Evolutionary conservation across 2,888 invertebrate species (phyloP).

Genomic region (Dastarcus helophoroides): DNA sequence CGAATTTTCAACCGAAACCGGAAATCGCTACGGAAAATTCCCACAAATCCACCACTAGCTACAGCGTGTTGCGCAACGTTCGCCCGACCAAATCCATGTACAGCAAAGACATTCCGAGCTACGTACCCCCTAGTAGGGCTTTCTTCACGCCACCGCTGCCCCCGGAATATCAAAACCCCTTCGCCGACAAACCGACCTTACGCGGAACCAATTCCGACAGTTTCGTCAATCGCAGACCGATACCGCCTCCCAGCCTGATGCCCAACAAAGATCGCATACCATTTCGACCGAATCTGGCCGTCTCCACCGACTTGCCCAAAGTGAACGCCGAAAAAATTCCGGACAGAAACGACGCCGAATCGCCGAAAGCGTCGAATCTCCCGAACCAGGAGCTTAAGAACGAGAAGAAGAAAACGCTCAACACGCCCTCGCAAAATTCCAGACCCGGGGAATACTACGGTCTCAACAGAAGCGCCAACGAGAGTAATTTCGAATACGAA

Average conservation of each 20-base stretch:
- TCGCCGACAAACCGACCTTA: slow-evolving; percentile 80
- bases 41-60: slow-evolving; percentile 36
- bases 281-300: slow-evolving; percentile 65
- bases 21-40: slow-evolving; percentile 32
- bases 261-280: slow-evolving; percentile 77
- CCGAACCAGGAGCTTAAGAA: slow-evolving; percentile 27
- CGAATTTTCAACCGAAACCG: slow-evolving; percentile 24
- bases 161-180: slow-evolving; percentile 73
- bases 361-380: slow-evolving; percentile 12
- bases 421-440: slow-evolving; percentile 61
- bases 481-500: slow-evolving; percentile 36
- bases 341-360: slow-evolving; percentile 15
- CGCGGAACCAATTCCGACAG: slow-evolving; percentile 52
- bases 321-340: slow-evolving; percentile 31
- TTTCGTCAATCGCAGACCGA: slow-evolving; percentile 61
- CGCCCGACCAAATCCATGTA: slow-evolving; percentile 49
- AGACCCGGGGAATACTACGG: slow-evolving; percentile 33
- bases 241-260: slow-evolving; percentile 73
- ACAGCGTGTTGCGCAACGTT: slow-evolving; percentile 47
- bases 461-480: slow-evolving; percentile 28
- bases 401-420: slow-evolving; percentile 59
- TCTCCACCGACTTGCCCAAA: slow-evolving; percentile 42
- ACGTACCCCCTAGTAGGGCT: slow-evolving; percentile 68
- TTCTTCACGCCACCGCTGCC: slow-evolving; percentile 72
- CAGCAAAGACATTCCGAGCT: slow-evolving; percentile 64